Evolutionary conservation across 2,888 invertebrate genomes (phyloP).

Genomic region (Dicranocentrus wangi): DNA sequence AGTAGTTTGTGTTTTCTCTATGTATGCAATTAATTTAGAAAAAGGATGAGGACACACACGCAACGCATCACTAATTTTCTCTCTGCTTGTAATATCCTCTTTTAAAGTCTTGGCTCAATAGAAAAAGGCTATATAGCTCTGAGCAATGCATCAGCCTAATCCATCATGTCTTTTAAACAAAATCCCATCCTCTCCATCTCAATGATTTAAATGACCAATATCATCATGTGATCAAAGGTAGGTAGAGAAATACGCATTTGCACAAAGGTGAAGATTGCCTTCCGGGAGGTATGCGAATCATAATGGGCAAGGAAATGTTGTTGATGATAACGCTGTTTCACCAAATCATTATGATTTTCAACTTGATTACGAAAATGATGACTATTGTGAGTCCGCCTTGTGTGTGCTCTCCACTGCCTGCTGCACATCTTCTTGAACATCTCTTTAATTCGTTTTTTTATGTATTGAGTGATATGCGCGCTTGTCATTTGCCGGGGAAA

Average conservation of each 20-base stretch:
- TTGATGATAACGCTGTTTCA: slow-evolving; percentile 43
- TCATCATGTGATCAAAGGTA: slow-evolving; percentile 4
- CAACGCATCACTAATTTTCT: background rate
- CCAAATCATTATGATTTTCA: slow-evolving; percentile 27
- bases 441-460: too few relatives aligned
- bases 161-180: slow-evolving; percentile 16
- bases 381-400: background rate
- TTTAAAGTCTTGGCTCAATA: slow-evolving; percentile 1
- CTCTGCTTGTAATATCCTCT: slow-evolving; percentile 16
- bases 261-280: slow-evolving; percentile 31
- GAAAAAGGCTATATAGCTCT: background rate
- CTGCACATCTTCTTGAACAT: background rate
- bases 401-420: background rate
- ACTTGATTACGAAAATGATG: background rate
- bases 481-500: slow-evolving; percentile 29
- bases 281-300: slow-evolving; percentile 54
- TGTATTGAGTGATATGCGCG: too few relatives aligned
- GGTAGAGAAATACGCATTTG: background rate
- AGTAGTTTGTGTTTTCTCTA: slow-evolving; percentile 11
- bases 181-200: slow-evolving; percentile 2
- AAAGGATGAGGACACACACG: slow-evolving; percentile 29
- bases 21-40: slow-evolving; percentile 19
- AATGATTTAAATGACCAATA: slow-evolving; percentile 26
- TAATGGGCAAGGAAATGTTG: slow-evolving; percentile 28
- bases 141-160: slow-evolving; percentile 19